phyloP scores from a whole-genome alignment of 2,797 vertebrate species.

The Macropus fuliginosus region DNA sequence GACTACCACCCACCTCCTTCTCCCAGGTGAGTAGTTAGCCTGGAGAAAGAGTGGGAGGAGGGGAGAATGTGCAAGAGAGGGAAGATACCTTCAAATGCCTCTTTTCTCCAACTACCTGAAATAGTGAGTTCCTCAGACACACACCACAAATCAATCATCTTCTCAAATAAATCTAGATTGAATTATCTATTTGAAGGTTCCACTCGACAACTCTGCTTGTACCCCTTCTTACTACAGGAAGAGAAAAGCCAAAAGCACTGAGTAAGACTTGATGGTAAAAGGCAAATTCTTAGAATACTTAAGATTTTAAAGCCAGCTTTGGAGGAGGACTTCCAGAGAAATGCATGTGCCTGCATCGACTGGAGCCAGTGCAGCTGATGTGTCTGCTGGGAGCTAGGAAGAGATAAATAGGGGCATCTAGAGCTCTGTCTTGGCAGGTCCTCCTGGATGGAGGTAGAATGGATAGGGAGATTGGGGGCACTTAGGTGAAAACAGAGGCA shows the following conservation, averaged over 20 bases:
- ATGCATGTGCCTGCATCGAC: neutral
- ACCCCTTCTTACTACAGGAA: neutral
- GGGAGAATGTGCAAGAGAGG: rapidly evolving
- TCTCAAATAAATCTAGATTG: slow-evolving; percentile 2
- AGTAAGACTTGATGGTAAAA: neutral
- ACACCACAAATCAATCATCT: neutral
- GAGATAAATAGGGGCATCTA: neutral
- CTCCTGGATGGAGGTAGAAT: slow-evolving; percentile 67
- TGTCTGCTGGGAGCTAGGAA: neutral
- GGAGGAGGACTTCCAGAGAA: neutral
- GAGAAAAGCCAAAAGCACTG: neutral
- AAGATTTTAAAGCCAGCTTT: neutral
- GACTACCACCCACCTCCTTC: neutral
- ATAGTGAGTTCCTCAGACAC: neutral
- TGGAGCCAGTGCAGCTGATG: neutral
- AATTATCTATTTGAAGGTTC: neutral
- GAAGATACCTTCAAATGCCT: neutral
- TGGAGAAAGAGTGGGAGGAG: neutral
- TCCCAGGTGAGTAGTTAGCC: neutral
- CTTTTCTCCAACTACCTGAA: rapidly evolving
- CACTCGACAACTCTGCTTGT: rapidly evolving
- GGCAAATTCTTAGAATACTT: neutral
- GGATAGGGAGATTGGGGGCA: slow-evolving; percentile 52
- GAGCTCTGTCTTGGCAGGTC: slow-evolving; percentile 55
- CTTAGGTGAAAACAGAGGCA: slow-evolving; percentile 63